Evolutionary conservation across 2,888 invertebrate genomes (phyloP).

Genomic region (Cataglyphis albicans): DNA sequence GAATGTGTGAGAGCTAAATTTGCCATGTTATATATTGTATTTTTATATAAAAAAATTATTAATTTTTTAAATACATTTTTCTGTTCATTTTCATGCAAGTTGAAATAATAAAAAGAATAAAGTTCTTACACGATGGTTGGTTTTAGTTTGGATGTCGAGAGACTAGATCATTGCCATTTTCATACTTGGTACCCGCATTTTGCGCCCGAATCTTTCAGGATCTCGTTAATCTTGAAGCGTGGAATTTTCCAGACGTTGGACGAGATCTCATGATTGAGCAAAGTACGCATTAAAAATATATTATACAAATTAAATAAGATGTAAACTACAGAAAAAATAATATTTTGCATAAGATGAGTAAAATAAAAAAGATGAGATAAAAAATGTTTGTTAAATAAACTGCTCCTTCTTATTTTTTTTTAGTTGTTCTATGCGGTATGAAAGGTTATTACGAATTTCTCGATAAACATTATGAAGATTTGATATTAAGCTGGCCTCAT

Average conservation of each 20-base stretch:
- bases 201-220: conserved; percentile 82
- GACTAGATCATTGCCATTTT: conserved; percentile 37
- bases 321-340: background rate
- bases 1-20: background rate
- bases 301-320: background rate
- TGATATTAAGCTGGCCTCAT: conserved; percentile 85
- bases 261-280: conserved; percentile 84
- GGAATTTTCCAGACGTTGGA: conserved; percentile 76
- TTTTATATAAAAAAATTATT: background rate
- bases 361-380: background rate
- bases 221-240: conserved; percentile 76
- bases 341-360: background rate
- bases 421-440: conserved; percentile 86
- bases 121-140: background rate
- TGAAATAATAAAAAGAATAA: background rate
- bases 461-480: conserved; percentile 80
- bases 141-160: conserved; percentile 72
- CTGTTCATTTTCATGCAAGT: background rate
- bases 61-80: background rate
- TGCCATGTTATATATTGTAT: background rate
- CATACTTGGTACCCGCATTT: conserved; percentile 68
- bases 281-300: conserved; percentile 72
- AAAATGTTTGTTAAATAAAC: background rate
- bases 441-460: conserved; percentile 86
- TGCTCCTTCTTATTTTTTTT: background rate